These are phyloP conservation scores for Pagrus major DNA, from an alignment of 2,113 vertebrate species.

Conservation along the genomic window DNA sequence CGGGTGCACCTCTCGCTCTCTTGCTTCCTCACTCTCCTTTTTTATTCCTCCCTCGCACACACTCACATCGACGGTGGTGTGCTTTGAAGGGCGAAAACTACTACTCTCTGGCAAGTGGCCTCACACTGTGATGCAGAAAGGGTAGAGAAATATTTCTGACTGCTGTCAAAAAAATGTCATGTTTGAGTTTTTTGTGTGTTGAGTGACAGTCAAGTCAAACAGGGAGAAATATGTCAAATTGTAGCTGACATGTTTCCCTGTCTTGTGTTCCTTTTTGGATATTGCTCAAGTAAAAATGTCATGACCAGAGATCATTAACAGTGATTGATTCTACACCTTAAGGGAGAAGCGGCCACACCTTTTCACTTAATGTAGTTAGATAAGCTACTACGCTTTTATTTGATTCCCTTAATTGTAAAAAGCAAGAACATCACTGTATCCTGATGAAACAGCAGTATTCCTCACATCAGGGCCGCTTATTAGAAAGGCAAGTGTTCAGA, in stretches of 20 bases:
- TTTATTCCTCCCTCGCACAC: constrained; percentile 24
- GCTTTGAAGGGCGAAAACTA: neutral
- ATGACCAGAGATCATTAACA: neutral
- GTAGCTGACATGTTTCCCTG: neutral
- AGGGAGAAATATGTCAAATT: neutral
- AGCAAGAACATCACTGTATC: too few relatives aligned
- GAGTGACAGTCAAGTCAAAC: neutral
- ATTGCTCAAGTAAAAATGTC: neutral
- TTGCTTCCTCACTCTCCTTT: constrained; percentile 16
- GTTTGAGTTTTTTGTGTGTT: neutral
- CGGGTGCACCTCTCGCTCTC: constrained; percentile 41
- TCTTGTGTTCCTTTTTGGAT: neutral
- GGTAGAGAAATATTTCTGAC: neutral
- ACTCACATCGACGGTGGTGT: neutral
- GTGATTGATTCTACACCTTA: neutral
- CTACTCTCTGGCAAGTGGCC: neutral
- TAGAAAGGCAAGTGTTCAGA: constrained; percentile 18
- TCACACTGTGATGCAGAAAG: constrained; percentile 4
- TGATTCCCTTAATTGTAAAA: neutral
- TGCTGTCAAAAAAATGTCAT: constrained; percentile 22
- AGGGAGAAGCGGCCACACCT: neutral
- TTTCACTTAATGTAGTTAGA: neutral
- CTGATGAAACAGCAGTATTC: constrained; percentile 25
- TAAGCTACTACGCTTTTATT: neutral
- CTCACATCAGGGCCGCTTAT: constrained; percentile 28